Conservation (phyloP, 2,888 invertebrate species). For the Acanthosepion pharaonis region DNA sequence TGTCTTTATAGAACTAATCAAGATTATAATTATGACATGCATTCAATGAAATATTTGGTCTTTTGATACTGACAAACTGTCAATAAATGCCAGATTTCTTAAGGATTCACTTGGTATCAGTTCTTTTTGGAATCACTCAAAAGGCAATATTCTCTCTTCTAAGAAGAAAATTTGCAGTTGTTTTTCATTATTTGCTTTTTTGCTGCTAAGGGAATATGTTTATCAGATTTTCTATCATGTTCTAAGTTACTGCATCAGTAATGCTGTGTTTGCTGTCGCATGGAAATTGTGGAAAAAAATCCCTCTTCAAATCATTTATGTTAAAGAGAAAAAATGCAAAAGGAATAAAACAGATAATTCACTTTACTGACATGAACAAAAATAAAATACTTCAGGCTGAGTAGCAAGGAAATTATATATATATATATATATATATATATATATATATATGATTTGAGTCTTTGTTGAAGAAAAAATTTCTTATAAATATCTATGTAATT, state of each 20-base stretch:
- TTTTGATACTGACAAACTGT: too few species aligned
- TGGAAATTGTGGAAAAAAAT: not conserved
- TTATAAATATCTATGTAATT: too few species aligned
- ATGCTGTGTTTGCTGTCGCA: conserved; percentile 3
- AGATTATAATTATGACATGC: too few species aligned
- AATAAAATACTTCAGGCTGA: not conserved
- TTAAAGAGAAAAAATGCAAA: not conserved
- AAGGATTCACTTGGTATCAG: too few species aligned
- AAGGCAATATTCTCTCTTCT: not conserved
- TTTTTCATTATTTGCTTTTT: not conserved
- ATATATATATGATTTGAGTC: not conserved
- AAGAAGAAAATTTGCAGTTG: not conserved
- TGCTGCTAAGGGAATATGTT: not conserved
- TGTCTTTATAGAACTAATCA: too few species aligned
- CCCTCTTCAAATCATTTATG: not conserved
- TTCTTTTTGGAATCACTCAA: not conserved
- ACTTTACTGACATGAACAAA: not conserved
- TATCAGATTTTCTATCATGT: not conserved
- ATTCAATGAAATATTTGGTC: too few species aligned
- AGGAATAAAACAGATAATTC: not conserved
- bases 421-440: not conserved
- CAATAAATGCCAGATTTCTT: too few species aligned
- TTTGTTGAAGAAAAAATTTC: not conserved
- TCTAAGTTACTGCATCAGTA: not conserved
- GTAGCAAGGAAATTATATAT: not conserved